These are phyloP conservation scores for Xanthorhoe designata DNA, from an alignment of 2,888 invertebrate genomes.

Conservation along the genomic window DNA sequence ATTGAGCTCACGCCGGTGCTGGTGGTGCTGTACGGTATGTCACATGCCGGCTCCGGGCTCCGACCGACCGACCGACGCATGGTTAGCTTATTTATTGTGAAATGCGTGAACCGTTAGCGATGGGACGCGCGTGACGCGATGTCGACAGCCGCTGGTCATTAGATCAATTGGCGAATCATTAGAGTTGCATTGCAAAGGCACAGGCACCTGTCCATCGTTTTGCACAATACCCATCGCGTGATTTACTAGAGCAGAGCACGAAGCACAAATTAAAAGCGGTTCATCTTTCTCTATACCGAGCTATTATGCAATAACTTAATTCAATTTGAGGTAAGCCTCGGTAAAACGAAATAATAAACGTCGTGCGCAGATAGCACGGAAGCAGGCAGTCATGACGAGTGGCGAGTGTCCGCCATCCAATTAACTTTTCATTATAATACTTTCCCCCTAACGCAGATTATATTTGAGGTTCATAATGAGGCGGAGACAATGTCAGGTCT, in stretches of 20 bases:
- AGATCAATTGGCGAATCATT: conserved; percentile 63
- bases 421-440: conserved; percentile 64
- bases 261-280: conserved; percentile 26
- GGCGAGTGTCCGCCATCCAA: conserved; percentile 57
- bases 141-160: conserved; percentile 55
- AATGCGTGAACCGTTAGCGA: conserved; percentile 55
- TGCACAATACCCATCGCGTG: conserved; percentile 41
- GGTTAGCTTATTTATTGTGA: conserved; percentile 52
- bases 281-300: conserved; percentile 19
- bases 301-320: conserved; percentile 47
- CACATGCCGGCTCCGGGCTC: conserved; percentile 32
- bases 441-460: conserved; percentile 64
- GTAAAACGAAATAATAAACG: conserved; percentile 49
- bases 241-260: conserved; percentile 40
- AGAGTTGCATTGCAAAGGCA: conserved; percentile 46
- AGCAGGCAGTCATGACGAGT: conserved; percentile 54
- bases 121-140: conserved; percentile 51
- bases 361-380: conserved; percentile 42
- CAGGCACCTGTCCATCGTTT: conserved; percentile 46
- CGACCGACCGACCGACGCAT: conserved; percentile 13
- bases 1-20: conserved; percentile 54
- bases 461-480: conserved; percentile 62
- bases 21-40: conserved; percentile 23
- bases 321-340: conserved; percentile 49
- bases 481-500: conserved; percentile 55